Evolutionary conservation across 2,888 invertebrate genomes (phyloP).

Genomic region (Phlogophora meticulosa): DNA sequence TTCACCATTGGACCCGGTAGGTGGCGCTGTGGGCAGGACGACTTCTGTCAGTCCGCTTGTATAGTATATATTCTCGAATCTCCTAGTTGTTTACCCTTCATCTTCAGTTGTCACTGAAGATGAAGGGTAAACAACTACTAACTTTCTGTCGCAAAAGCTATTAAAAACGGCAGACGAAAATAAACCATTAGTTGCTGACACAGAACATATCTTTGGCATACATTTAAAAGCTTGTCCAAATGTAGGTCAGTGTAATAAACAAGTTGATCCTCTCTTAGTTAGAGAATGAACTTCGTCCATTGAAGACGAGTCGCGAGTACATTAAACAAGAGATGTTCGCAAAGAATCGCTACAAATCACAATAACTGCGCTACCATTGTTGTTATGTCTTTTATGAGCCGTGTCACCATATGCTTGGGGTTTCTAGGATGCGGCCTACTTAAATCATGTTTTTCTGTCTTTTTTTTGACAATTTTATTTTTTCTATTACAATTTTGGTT

Average conservation of each 20-base stretch:
- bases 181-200: conserved; percentile 27
- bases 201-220: conserved; percentile 36
- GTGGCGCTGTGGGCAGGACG: too few relatives aligned
- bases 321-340: conserved; percentile 59
- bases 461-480: background rate
- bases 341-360: conserved; percentile 63
- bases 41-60: too few relatives aligned
- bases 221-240: conserved; percentile 43
- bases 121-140: too few relatives aligned
- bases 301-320: conserved; percentile 47
- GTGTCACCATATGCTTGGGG: conserved; percentile 46
- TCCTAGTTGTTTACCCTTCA: too few relatives aligned
- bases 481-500: background rate
- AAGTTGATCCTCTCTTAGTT: conserved; percentile 28
- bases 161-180: conserved; percentile 14
- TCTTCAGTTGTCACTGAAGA: too few relatives aligned
- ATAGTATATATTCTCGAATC: too few relatives aligned
- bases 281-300: conserved; percentile 43
- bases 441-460: background rate
- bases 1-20: too few relatives aligned
- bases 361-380: conserved; percentile 56
- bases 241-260: conserved; percentile 47
- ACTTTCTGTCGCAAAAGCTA: too few relatives aligned
- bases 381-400: conserved; percentile 52
- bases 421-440: conserved; percentile 28